phyloP scores from a whole-genome alignment of 2,113 vertebrate species.

The Colistium nudipinnis region DNA sequence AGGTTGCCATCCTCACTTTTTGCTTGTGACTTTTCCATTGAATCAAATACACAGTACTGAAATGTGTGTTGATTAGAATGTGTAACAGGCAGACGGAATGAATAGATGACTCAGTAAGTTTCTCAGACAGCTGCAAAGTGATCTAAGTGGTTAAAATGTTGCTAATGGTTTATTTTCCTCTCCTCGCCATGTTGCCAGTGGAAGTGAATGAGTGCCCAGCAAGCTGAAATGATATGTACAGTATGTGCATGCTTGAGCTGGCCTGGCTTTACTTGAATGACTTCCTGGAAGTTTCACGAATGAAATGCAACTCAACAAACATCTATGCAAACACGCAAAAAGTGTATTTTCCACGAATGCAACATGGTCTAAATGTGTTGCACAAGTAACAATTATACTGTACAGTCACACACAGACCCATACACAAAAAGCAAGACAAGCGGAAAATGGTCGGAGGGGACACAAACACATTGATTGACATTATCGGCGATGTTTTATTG shows the following conservation, averaged over 20 bases:
- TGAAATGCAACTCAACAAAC: background rate
- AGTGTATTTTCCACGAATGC: background rate
- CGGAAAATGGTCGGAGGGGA: too few species aligned
- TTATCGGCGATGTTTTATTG: background rate
- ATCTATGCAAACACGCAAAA: background rate
- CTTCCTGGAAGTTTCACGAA: constrained; percentile 15
- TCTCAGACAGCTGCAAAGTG: constrained; percentile 3
- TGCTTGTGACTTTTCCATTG: background rate
- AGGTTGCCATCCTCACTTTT: background rate
- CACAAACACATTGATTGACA: too few species aligned
- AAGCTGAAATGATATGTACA: constrained; percentile 21
- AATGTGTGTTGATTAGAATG: background rate
- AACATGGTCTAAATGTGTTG: too few species aligned
- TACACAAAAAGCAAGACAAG: too few species aligned
- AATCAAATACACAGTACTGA: background rate
- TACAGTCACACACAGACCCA: too few species aligned
- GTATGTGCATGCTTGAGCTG: constrained; percentile 22
- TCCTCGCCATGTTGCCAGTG: background rate
- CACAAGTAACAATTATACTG: too few species aligned
- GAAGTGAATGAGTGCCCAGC: constrained; percentile 59
- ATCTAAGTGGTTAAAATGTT: constrained; percentile 52
- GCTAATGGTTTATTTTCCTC: constrained; percentile 40
- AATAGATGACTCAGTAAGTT: constrained; percentile 53
- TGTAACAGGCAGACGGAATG: background rate
- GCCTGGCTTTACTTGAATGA: background rate